Percentiles rank a stretch among this genome's conserved stretches.
These are phyloP conservation scores for Gracilinanus agilis DNA, from an alignment of 2,113 vertebrate species.

Conservation along the genomic window DNA sequence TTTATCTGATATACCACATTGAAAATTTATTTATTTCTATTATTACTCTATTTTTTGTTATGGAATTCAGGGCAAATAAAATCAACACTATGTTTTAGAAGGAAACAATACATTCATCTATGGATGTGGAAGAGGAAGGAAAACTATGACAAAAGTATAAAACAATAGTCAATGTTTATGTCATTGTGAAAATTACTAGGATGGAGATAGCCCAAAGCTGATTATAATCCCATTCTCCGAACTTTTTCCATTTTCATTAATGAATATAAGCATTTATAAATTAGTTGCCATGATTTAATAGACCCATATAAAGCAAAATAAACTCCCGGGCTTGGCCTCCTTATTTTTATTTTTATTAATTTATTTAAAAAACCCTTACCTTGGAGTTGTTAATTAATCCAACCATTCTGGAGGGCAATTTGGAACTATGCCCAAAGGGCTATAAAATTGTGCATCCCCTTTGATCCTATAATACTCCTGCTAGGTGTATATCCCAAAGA, in stretches of 20 bases:
- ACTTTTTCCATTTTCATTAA: not conserved
- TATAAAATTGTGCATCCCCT: too few species aligned
- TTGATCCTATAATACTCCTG: too few species aligned
- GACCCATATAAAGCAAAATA: not conserved
- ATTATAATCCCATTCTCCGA: not conserved
- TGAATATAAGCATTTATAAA: not conserved
- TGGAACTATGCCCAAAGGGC: too few species aligned
- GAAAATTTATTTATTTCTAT: not conserved
- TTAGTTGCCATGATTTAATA: not conserved
- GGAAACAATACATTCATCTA: not conserved
- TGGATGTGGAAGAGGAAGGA: not conserved
- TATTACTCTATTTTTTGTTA: not conserved
- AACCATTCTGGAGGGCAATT: too few species aligned
- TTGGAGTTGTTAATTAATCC: too few species aligned
- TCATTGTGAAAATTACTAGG: not conserved
- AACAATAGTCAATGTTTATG: not conserved
- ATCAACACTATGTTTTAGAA: not conserved
- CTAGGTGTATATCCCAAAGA: too few species aligned
- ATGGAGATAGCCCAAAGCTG: not conserved
- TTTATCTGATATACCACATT: not conserved
- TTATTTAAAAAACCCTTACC: too few species aligned
- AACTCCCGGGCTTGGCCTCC: not conserved
- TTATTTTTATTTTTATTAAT: too few species aligned
- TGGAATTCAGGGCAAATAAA: not conserved
- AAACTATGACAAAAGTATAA: not conserved